Conservation (phyloP, 2,113 vertebrate species). For the Falcunculus frontatus region DNA sequence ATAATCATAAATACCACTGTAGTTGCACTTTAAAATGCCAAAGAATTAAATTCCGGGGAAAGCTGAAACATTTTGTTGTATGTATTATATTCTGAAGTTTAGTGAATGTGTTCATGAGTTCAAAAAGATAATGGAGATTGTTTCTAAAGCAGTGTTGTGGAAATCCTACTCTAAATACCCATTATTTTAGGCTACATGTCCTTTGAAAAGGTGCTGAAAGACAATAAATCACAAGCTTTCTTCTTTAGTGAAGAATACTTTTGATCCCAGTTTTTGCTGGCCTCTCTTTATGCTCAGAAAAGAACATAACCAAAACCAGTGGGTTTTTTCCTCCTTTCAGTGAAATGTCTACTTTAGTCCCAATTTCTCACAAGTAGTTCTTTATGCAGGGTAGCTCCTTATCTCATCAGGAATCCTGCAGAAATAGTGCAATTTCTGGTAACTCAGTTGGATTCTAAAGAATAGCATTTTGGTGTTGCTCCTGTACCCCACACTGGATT, state of each 20-base stretch:
- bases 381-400: not conserved
- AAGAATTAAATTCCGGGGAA: not conserved
- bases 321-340: accelerated
- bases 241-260: not conserved
- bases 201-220: not conserved
- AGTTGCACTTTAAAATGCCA: not conserved
- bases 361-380: not conserved
- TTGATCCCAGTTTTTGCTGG: not conserved
- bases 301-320: not conserved
- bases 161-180: not conserved
- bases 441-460: not conserved
- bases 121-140: not conserved
- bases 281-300: not conserved
- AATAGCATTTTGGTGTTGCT: not conserved
- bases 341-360: not conserved
- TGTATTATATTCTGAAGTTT: not conserved
- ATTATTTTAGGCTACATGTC: not conserved
- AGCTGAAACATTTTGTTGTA: not conserved
- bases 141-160: not conserved
- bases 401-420: not conserved
- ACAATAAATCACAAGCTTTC: not conserved
- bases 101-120: not conserved
- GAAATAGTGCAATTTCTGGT: not conserved
- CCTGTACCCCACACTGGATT: not conserved
- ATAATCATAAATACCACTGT: not conserved